Conservation (phyloP, 2,113 vertebrate species). For the Pseudolaguvia tuberculata region DNA sequence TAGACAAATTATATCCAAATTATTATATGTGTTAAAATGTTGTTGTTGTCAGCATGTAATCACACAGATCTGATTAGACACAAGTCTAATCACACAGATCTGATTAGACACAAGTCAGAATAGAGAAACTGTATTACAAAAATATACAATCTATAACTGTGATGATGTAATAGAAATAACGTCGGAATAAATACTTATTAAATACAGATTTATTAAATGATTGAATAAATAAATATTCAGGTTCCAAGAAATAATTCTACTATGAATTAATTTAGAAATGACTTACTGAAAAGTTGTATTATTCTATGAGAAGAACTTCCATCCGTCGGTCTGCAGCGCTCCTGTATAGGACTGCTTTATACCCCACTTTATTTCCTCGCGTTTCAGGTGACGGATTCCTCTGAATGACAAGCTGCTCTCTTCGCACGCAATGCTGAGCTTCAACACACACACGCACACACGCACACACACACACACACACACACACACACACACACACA, state of each 20-base stretch:
- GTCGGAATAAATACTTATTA: constrained; percentile 54
- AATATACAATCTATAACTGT: no score
- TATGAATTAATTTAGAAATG: constrained; percentile 13
- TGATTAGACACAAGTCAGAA: constrained; percentile 14
- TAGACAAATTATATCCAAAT: constrained; percentile 47
- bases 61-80: constrained; percentile 8
- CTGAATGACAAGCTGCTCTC: constrained; percentile 77
- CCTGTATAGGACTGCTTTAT: constrained; percentile 75
- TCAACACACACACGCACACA: constrained; percentile 46
- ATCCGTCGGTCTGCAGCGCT: constrained; percentile 64
- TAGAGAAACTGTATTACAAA: not conserved
- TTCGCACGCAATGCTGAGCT: constrained; percentile 78
- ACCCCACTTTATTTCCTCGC: constrained; percentile 74
- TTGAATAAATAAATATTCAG: constrained; percentile 33
- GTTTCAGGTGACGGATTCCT: constrained; percentile 79
- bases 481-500: no score
- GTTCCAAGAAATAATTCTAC: constrained; percentile 59
- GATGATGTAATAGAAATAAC: not conserved
- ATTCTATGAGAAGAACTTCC: constrained; percentile 57
- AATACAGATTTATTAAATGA: no score
- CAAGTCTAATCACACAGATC: not conserved
- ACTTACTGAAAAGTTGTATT: constrained; percentile 41
- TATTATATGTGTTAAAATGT: no score
- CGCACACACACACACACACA: not conserved
- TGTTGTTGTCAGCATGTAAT: not conserved